Evolutionary conservation across 92 coral and sea anemone species (phyloP), one percentile per base, ranked within the genome.

Genomic region (Anthopleura xanthogrammica): DNA sequence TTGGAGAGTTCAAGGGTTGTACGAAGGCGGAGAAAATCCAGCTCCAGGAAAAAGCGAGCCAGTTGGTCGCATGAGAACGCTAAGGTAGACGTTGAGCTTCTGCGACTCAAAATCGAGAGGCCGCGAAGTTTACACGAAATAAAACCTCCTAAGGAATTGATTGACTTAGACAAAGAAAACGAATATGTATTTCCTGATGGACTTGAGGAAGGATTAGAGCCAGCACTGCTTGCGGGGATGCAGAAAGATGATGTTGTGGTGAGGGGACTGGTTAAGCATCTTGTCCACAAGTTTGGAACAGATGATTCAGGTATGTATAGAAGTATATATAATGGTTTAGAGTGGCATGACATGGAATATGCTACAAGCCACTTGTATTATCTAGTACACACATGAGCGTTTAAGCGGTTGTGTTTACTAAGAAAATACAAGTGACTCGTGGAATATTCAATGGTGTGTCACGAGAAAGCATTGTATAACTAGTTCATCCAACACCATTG

Each of bases 1-100:
- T 89, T 91, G 19, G 86, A 88, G 8, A 90, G 84, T 60, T 80
- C 84, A 40, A 85, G 77, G 39, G 92, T 91, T 6, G 79, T 90
- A 64, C 92, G 94, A 60, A 92, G 94, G 46, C 82, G 95, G 40
- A 89, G 92, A 73, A 88, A 86, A 36, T 85, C 90, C 39, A 91
- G 95, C 5, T 91, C 84, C 22, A 80, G 91, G 58, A 79, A 77
- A 2, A 84, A 88, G 17, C 94, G 97, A 2, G 86, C 90, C 16
- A 93, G 97, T 79, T 93, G 93, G 93, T 91, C 97, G 24, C 88
- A 78, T 52, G 93, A 93, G 60, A 92, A 93, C 60, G 86, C 85
- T 62, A 93, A 87, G 57, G 85, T 90, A 1, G 93, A 89, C 22
- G 85, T 88, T 36, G 91, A 85, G 10, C 90, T 79, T 24, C 83